Percentiles rank a stretch among this genome's conserved stretches.
Conservation (phyloP, 1,140 invertebrate species). For the Drosophila neocordata region DNA sequence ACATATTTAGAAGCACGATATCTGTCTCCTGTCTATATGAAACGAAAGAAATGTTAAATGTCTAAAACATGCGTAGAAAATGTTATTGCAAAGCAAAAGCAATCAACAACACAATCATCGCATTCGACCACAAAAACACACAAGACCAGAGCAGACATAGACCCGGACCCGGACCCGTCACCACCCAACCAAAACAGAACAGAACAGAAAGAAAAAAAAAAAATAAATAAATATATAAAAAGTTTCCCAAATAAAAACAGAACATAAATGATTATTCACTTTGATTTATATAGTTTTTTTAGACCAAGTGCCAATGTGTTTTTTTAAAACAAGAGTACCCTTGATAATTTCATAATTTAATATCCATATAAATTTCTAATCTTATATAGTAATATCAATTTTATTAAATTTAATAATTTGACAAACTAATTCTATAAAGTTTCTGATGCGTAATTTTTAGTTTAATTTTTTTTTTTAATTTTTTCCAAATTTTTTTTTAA, state of each 20-base stretch:
- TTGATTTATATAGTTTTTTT: slow-evolving; percentile 76
- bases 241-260: slow-evolving; percentile 53
- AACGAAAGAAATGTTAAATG: slow-evolving; percentile 65
- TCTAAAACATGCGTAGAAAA: slow-evolving; percentile 75
- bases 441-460: no score
- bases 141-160: slow-evolving; percentile 4
- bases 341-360: no score
- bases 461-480: no score
- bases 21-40: slow-evolving; percentile 68
- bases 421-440: no score
- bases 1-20: slow-evolving; percentile 56
- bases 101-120: slow-evolving; percentile 46
- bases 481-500: no score
- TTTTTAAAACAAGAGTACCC: no score
- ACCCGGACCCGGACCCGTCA: not conserved
- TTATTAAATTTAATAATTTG: no score
- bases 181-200: not conserved
- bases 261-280: slow-evolving; percentile 64
- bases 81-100: slow-evolving; percentile 56
- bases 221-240: slow-evolving; percentile 36
- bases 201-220: slow-evolving; percentile 11
- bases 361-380: no score
- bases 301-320: slow-evolving; percentile 40
- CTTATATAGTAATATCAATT: no score
- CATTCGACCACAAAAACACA: slow-evolving; percentile 39